Evolutionary conservation across 2,797 vertebrate genomes (phyloP).

Genomic region (Avahi laniger): DNA sequence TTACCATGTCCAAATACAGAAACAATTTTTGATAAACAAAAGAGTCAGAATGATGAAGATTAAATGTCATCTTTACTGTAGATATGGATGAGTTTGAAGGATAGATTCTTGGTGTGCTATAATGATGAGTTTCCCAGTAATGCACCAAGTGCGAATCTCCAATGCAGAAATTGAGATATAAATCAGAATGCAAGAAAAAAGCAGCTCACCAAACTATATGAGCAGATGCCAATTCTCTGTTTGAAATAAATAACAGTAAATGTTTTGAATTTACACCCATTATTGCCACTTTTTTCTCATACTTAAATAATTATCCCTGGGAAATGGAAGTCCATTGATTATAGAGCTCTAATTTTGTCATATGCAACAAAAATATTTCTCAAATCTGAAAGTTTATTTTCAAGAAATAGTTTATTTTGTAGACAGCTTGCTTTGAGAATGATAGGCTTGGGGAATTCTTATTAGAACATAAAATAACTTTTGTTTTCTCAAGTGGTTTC

Average conservation of each 20-base stretch:
- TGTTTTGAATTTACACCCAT: not conserved
- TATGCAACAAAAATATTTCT: not conserved
- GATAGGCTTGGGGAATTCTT: not conserved
- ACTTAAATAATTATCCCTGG: not conserved
- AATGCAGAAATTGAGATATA: not conserved
- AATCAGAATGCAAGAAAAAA: not conserved
- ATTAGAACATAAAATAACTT: constrained; percentile 7
- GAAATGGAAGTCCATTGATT: not conserved
- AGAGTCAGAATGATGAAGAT: not conserved
- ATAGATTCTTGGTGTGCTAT: not conserved
- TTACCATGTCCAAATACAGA: not conserved
- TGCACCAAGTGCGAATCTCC: not conserved
- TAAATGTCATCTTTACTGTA: not conserved
- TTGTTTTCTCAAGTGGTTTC: constrained; percentile 6
- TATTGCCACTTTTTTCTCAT: not conserved
- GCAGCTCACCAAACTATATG: not conserved
- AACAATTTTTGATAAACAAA: not conserved
- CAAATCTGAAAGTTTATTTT: not conserved
- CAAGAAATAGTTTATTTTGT: constrained; percentile 18
- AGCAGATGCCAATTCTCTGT: not conserved
- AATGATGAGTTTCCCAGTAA: not conserved
- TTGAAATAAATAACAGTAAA: not conserved
- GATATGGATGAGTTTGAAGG: not conserved
- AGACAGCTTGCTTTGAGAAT: not conserved
- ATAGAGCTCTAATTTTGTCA: not conserved